phyloP scores from a whole-genome alignment of 1,140 invertebrate species.

The Ditylenchus dipsaci region DNA sequence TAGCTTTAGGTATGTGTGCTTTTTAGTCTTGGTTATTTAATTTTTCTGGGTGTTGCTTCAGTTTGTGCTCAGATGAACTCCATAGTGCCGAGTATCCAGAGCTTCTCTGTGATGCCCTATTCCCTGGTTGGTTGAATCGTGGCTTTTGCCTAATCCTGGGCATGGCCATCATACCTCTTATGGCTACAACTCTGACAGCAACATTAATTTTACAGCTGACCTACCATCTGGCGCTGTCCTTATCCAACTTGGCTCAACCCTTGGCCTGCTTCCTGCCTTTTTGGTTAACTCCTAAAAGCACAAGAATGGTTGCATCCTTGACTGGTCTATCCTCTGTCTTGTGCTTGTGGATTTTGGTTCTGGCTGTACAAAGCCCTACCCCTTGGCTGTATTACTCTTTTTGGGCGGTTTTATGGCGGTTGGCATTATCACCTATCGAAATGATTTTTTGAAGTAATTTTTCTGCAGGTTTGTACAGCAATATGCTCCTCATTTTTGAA shows the following conservation, averaged over 20 bases:
- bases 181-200: too few species aligned
- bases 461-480: constrained; percentile 28
- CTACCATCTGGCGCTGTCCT: constrained; percentile 40
- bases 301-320: constrained; percentile 13
- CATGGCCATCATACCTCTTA: too few species aligned
- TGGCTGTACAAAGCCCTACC: constrained; percentile 43
- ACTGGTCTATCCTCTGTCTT: constrained; percentile 24
- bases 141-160: constrained; percentile 6
- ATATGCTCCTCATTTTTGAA: constrained; percentile 31
- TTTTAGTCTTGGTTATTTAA: too few species aligned
- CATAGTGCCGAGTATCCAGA: constrained; percentile 18
- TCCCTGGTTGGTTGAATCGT: constrained; percentile 10
- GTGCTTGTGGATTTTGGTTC: constrained; percentile 20
- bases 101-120: constrained; percentile 8
- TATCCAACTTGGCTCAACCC: constrained; percentile 39
- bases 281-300: constrained; percentile 29
- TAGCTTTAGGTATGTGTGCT: background rate
- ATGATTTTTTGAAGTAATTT: constrained; percentile 16
- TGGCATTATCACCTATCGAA: constrained; percentile 4
- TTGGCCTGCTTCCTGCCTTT: constrained; percentile 41
- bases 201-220: constrained; percentile 37
- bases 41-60: too few species aligned
- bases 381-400: constrained; percentile 24
- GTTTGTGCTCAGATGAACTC: too few species aligned
- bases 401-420: constrained; percentile 23